A percentile compares a stretch with the other conserved stretches of the same genome.
phyloP scores from a whole-genome alignment of 2,113 vertebrate species.

The Eurypyga helias region DNA sequence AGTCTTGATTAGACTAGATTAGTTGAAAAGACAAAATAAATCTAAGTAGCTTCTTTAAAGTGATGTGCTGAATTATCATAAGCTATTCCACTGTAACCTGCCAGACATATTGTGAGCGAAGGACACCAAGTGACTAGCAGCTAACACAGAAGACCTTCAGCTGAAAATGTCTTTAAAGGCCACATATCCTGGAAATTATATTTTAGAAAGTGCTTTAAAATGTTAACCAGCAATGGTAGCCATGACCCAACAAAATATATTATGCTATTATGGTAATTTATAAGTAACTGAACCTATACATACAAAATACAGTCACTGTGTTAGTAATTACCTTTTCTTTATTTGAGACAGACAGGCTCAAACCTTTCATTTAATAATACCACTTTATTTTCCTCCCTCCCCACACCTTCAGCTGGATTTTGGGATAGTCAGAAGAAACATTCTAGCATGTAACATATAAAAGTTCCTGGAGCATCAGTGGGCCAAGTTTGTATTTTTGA shows the following conservation, averaged over 20 bases:
- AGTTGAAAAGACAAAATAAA: background rate
- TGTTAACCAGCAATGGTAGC: background rate
- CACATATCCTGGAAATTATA: background rate
- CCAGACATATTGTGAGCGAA: background rate
- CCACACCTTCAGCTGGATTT: background rate
- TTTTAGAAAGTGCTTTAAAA: background rate
- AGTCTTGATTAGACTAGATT: background rate
- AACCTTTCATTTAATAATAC: background rate
- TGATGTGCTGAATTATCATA: background rate
- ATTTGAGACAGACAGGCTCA: background rate
- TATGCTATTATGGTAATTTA: background rate
- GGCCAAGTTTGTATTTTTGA: background rate
- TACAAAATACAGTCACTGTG: background rate
- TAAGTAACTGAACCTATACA: background rate
- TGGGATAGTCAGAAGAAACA: background rate
- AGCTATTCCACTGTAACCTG: background rate
- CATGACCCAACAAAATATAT: background rate
- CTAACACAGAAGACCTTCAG: background rate
- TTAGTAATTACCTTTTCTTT: background rate
- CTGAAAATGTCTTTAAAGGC: constrained; percentile 29
- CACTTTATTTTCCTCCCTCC: background rate
- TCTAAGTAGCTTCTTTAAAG: background rate
- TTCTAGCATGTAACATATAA: background rate
- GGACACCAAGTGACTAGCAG: background rate
- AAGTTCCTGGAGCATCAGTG: background rate